Evolutionary conservation across 2,113 vertebrate genomes (phyloP).

Genomic region (Amphiprion ocellaris): DNA sequence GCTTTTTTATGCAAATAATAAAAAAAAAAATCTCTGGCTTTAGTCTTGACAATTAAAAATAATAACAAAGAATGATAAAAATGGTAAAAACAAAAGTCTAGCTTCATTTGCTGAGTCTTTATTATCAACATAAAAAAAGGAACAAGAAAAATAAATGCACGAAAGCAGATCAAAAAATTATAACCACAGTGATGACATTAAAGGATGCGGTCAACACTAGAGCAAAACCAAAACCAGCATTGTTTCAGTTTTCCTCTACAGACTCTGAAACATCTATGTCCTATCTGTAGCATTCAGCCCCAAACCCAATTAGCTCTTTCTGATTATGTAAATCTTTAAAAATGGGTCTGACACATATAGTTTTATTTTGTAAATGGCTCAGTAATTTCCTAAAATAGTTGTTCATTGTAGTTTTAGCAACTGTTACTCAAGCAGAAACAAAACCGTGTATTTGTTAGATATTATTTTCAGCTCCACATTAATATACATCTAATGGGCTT

Average conservation of each 20-base stretch:
- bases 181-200: not conserved
- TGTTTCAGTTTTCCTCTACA: not conserved
- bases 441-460: not conserved
- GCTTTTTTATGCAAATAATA: no score
- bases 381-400: not conserved
- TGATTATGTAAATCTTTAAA: not conserved
- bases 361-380: not conserved
- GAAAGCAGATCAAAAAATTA: not conserved
- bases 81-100: not conserved
- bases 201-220: not conserved
- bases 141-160: slow-evolving; percentile 16
- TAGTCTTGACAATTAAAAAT: not conserved
- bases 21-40: no score
- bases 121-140: not conserved
- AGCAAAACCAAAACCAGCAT: not conserved
- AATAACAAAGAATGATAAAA: not conserved
- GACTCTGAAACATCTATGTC: not conserved
- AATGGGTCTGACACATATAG: not conserved
- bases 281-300: not conserved
- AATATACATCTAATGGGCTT: not conserved
- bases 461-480: not conserved
- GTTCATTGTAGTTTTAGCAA: not conserved
- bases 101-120: not conserved
- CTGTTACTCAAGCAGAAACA: not conserved
- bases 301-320: not conserved